Base-by-base conservation (phyloP, 2,113 vertebrate genomes). In the Halichoerus grypus region DNA sequence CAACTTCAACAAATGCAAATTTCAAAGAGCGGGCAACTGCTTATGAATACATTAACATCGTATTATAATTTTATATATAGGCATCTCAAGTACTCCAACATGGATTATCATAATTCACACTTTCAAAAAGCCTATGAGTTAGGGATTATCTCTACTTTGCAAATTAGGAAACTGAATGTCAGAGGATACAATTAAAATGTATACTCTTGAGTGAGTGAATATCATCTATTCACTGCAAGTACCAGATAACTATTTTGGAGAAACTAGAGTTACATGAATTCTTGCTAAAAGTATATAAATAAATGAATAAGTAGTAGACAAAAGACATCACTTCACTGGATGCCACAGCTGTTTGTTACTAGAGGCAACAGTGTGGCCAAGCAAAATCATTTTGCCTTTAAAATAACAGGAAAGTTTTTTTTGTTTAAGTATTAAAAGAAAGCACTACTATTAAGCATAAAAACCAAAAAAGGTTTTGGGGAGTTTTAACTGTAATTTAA, bases 1-100 rank as follows among this genome's bases (percentile, higher is more conserved):
- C 96, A 95, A 65, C 98, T 98, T 97, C 0, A 86, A 93, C 80
- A 55, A 63, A 96, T 18, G 49, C 31, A 81, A 18, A 90, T 49
- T 57, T 87, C 59, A 91, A 88, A 87, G 77, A 55, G 36, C 0
- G 84, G 57, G 63, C 49, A 89, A 77, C 4, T 72, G 39, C 24
- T 61, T 10, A 82, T 21, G 22, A 81, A 95, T 13, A 26, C 26
- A 42, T 63, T 28, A 86, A 33, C 16, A 67, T 67, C 63, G 16
- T 33, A 67, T 3, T 15, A 67, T 67, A 33, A 67, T 33, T 67
- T 67, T 67, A 33, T 67, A 33, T 67, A 33, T 16, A 67, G 63
- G 63, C 33, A 16, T 67, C 57, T 80, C 61, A 21, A 88, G 13
- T 31, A 31, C 6, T 39, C 85, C 42, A 84, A 57, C 69, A 51